Evolutionary conservation across 1,140 invertebrate genomes (phyloP).

Genomic region (Carcinoscorpius rotundicauda): DNA sequence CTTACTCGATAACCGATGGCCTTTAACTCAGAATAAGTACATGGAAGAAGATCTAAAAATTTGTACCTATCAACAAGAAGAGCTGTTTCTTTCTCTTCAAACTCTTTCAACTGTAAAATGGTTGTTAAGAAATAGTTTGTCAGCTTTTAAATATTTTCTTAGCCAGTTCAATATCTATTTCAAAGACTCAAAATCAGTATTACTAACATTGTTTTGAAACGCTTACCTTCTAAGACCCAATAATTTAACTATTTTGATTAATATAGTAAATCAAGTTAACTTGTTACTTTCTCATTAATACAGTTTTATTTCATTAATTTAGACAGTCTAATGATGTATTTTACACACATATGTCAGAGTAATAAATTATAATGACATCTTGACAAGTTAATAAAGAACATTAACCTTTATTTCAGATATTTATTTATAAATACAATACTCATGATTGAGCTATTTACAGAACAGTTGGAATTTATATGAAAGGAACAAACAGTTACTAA

Average conservation of each 20-base stretch:
- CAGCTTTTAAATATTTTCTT: not conserved
- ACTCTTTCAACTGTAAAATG: conserved; percentile 69
- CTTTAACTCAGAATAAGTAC: conserved; percentile 72
- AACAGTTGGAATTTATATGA: too few relatives aligned
- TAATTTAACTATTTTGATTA: too few relatives aligned
- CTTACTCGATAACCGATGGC: conserved; percentile 42
- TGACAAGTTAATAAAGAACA: not conserved
- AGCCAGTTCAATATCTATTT: conserved; percentile 6
- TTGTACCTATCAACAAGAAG: conserved; percentile 91
- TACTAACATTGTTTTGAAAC: not conserved
- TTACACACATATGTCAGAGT: too few relatives aligned
- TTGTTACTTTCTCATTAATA: too few relatives aligned
- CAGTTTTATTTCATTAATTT: too few relatives aligned
- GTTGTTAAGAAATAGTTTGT: conserved; percentile 7
- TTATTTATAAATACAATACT: too few relatives aligned
- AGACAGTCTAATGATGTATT: too few relatives aligned
- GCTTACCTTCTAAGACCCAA: too few relatives aligned
- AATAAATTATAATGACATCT: too few relatives aligned
- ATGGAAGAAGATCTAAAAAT: conserved; percentile 87
- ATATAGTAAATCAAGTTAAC: too few relatives aligned
- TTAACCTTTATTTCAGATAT: not conserved
- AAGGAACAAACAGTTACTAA: too few relatives aligned
- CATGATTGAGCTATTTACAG: too few relatives aligned
- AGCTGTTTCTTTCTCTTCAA: conserved; percentile 92
- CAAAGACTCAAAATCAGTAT: not conserved